Conservation (phyloP, 2,888 invertebrate species). For the Drosophila pegasa region DNA sequence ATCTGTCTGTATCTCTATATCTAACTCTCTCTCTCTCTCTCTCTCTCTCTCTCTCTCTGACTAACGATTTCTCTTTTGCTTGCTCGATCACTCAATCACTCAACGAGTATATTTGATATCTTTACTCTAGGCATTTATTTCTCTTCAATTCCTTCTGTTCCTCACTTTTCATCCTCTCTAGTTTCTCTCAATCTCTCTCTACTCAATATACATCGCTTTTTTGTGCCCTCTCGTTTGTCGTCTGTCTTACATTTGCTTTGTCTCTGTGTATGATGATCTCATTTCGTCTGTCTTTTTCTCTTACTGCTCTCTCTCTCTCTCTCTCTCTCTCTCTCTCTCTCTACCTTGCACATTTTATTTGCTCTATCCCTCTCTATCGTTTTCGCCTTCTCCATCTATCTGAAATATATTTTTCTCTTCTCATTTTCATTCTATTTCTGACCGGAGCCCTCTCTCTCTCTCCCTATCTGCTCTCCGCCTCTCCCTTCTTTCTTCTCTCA, state of each 20-base stretch:
- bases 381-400: not conserved
- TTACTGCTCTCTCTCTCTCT: not conserved
- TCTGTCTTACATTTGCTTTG: not conserved
- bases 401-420: too few relatives aligned
- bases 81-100: not conserved
- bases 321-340: not conserved
- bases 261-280: not conserved
- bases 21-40: not conserved
- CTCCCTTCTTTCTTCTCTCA: too few relatives aligned
- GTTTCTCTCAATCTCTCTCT: not conserved
- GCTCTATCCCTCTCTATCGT: too few relatives aligned
- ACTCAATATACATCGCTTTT: not conserved
- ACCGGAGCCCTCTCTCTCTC: too few relatives aligned
- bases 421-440: too few relatives aligned
- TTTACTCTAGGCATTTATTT: not conserved
- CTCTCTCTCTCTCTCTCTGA: not conserved
- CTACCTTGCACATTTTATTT: too few relatives aligned
- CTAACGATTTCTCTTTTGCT: not conserved
- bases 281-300: not conserved
- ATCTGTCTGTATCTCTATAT: not conserved
- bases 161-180: not conserved
- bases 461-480: too few relatives aligned
- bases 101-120: not conserved
- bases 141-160: not conserved
- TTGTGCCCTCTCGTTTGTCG: not conserved